Evolutionary conservation across 1,140 invertebrate species (phyloP).

Genomic region (Zaprionus lachaisei): DNA sequence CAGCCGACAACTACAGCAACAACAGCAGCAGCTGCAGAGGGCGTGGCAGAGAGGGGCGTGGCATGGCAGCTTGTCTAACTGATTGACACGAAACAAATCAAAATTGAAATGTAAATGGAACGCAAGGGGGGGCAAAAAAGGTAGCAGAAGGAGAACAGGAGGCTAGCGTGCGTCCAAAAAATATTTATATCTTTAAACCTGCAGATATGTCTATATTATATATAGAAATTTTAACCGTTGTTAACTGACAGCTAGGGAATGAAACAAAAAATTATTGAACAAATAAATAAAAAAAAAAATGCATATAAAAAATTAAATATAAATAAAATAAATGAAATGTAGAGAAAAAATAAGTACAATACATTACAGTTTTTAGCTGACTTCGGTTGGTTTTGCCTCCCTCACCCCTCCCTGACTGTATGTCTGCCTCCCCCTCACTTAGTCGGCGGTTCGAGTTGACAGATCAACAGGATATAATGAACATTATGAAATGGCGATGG

Average conservation of each 20-base stretch:
- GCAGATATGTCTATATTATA: background rate
- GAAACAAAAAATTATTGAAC: background rate
- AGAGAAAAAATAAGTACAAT: background rate
- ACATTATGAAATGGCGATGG: constrained; percentile 70
- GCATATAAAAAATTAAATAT: background rate
- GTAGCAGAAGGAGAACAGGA: constrained; percentile 21
- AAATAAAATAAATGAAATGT: background rate
- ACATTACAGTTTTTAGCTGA: background rate
- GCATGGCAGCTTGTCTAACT: constrained; percentile 58
- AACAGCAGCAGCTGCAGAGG: constrained; percentile 32
- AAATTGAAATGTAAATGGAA: constrained; percentile 79
- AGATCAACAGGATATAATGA: constrained; percentile 82
- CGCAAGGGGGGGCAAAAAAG: constrained; percentile 21
- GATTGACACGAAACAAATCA: constrained; percentile 79
- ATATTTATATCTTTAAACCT: background rate
- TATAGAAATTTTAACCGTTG: background rate
- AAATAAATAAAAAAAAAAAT: background rate
- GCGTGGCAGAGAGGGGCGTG: background rate
- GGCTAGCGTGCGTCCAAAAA: background rate
- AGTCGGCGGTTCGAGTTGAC: constrained; percentile 60
- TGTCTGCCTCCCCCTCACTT: constrained; percentile 42
- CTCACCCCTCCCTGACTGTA: constrained; percentile 5
- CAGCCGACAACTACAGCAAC: constrained; percentile 51
- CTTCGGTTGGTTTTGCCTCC: background rate
- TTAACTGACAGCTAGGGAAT: too few relatives aligned